phyloP scores from a whole-genome alignment of 2,888 invertebrate genomes.

The Caenorhabditis sp. region DNA sequence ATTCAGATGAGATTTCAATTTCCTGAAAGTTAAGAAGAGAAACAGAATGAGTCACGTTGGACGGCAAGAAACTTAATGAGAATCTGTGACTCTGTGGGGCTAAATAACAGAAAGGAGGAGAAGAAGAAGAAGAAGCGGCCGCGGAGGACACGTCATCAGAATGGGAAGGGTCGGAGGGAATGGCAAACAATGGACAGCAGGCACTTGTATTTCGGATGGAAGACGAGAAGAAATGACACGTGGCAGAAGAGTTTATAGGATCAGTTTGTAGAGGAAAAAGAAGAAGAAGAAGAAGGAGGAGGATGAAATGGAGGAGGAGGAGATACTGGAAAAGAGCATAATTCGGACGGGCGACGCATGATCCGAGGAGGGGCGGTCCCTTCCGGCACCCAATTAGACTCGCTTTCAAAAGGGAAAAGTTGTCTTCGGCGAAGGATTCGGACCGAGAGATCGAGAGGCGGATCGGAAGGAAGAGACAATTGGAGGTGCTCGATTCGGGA shows the following conservation, averaged over 20 bases:
- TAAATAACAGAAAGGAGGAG: not conserved
- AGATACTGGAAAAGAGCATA: no score
- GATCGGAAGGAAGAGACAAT: constrained; percentile 11
- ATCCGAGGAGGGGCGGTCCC: constrained; percentile 35
- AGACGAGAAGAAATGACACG: no score
- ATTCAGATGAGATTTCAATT: constrained; percentile 46
- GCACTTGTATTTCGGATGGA: no score
- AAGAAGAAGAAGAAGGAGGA: no score
- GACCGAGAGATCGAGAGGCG: not conserved
- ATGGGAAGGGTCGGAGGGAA: no score
- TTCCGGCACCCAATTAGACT: constrained; percentile 57
- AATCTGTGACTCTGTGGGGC: constrained; percentile 3
- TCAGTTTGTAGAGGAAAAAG: no score
- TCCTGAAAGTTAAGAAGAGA: constrained; percentile 29
- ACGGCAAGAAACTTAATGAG: not conserved
- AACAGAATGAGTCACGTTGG: constrained; percentile 12
- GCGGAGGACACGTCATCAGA: not conserved
- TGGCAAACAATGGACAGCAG: constrained; percentile 18
- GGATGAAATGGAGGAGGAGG: no score
- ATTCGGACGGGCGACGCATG: constrained; percentile 4
- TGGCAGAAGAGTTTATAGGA: no score
- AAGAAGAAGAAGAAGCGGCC: no score
- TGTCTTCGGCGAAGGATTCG: not conserved
- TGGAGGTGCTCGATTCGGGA: constrained; percentile 25
- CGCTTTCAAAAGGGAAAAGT: constrained; percentile 13